Evolutionary conservation across 2,888 invertebrate species (phyloP).

Genomic region (Incurvaria masculella): DNA sequence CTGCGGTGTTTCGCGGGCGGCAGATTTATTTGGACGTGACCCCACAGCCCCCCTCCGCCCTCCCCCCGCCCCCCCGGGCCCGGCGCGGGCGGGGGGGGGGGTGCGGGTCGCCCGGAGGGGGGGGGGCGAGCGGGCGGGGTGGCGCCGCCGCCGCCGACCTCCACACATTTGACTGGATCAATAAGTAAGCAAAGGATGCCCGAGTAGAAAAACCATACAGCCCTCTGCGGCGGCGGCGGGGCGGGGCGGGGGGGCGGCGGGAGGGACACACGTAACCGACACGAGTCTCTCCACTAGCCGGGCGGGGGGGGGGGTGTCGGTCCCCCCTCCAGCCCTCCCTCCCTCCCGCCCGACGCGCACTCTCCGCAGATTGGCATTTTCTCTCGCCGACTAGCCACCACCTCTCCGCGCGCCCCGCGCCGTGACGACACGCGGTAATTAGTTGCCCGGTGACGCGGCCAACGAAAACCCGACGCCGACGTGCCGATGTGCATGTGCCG

Average conservation of each 20-base stretch:
- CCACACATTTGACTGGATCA: conserved; percentile 61
- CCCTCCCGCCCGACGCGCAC: conserved; percentile 14
- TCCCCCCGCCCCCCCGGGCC: conserved; percentile 10
- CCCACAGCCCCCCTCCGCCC: conserved; percentile 12
- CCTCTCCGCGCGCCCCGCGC: too few relatives aligned
- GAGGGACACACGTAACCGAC: conserved; percentile 55
- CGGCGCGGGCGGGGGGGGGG: conserved; percentile 16
- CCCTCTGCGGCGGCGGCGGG: conserved; percentile 56
- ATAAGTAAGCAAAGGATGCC: conserved; percentile 61
- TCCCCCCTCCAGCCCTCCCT: conserved; percentile 20
- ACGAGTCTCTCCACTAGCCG: conserved; percentile 51
- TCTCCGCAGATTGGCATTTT: conserved; percentile 55
- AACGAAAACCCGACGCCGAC: too few relatives aligned
- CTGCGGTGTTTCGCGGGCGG: conserved; percentile 58
- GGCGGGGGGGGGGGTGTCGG: conserved; percentile 38
- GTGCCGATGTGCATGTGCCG: too few relatives aligned
- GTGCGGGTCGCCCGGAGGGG: conserved; percentile 30
- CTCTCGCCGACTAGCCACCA: conserved; percentile 55
- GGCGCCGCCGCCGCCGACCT: conserved; percentile 53
- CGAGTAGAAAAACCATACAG: conserved; percentile 60
- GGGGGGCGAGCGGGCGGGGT: conserved; percentile 41
- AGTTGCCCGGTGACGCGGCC: conserved; percentile 57
- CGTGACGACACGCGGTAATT: conserved; percentile 59
- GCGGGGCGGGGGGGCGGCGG: conserved; percentile 33
- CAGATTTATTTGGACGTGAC: conserved; percentile 58